These are phyloP conservation scores for Carlito syrichta DNA, from an alignment of 2,113 vertebrate genomes.

Conservation along the genomic window DNA sequence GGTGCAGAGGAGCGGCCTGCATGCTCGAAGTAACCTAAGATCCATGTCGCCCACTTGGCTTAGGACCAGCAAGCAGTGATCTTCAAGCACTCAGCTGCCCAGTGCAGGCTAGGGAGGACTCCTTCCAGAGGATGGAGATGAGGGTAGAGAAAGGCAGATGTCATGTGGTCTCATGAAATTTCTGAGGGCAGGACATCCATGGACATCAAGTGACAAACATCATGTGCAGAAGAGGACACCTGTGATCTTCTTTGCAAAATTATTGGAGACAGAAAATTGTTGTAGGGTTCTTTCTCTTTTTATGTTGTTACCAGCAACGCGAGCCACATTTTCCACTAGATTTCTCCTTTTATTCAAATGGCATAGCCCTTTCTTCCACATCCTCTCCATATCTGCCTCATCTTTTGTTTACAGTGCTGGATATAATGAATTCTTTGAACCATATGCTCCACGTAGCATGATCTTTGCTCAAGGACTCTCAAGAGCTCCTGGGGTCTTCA, in stretches of 20 bases:
- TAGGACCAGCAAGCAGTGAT: not conserved
- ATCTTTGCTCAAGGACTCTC: constrained; percentile 18
- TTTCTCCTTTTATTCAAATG: constrained; percentile 43
- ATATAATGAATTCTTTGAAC: constrained; percentile 60
- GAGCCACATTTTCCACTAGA: constrained; percentile 11
- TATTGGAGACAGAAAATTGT: not conserved
- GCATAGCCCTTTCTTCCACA: constrained; percentile 10
- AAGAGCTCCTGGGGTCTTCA: constrained; percentile 28
- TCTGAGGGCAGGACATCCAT: not conserved
- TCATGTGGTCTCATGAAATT: not conserved
- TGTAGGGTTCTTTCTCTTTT: not conserved
- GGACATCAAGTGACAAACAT: not conserved
- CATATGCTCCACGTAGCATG: not conserved
- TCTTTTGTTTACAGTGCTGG: constrained; percentile 22
- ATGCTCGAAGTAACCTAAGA: too few species aligned
- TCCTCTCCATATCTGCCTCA: constrained; percentile 48
- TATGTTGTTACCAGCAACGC: not conserved
- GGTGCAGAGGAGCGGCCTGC: not conserved
- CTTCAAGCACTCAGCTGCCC: not conserved
- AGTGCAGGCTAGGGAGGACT: not conserved
- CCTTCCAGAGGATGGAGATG: not conserved
- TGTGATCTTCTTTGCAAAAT: not conserved
- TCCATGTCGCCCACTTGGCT: rapidly evolving
- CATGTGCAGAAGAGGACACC: not conserved
- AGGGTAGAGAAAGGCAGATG: not conserved